Evolutionary conservation across 2,888 invertebrate species (phyloP).

Genomic region (Stenotaenia linearis): DNA sequence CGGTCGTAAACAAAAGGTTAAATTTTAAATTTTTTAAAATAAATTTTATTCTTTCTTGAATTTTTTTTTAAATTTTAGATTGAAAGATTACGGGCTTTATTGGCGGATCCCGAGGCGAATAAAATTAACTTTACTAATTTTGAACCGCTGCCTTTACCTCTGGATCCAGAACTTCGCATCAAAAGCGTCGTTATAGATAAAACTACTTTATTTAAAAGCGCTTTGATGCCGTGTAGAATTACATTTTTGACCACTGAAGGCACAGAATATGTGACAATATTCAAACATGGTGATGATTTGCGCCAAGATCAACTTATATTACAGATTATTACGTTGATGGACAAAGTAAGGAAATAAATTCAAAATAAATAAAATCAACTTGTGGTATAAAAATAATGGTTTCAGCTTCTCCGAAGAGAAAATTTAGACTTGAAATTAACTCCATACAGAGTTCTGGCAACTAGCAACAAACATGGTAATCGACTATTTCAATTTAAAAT

Average conservation of each 20-base stretch:
- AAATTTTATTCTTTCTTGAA: constrained; percentile 34
- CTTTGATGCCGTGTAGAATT: constrained; percentile 87
- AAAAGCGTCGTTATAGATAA: constrained; percentile 82
- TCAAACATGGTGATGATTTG: constrained; percentile 95
- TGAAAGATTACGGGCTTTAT: constrained; percentile 74
- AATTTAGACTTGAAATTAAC: constrained; percentile 94
- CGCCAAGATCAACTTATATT: constrained; percentile 95
- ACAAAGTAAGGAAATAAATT: constrained; percentile 53
- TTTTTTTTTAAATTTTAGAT: constrained; percentile 51
- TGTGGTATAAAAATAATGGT: constrained; percentile 10
- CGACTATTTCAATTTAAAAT: too few relatives aligned
- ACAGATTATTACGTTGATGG: constrained; percentile 98
- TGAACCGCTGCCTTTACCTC: constrained; percentile 86
- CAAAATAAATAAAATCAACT: not conserved
- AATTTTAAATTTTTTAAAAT: not conserved
- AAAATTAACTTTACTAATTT: constrained; percentile 84
- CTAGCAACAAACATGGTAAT: constrained; percentile 89
- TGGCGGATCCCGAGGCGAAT: constrained; percentile 72
- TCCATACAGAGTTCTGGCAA: constrained; percentile 91
- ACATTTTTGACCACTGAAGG: constrained; percentile 78
- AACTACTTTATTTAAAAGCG: constrained; percentile 91
- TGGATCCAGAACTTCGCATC: constrained; percentile 86
- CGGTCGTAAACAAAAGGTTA: constrained; percentile 75
- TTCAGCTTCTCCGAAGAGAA: constrained; percentile 74
- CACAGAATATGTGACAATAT: constrained; percentile 79